These are phyloP conservation scores for Perithous albicinctus DNA, from an alignment of 2,888 invertebrate genomes.

Conservation along the genomic window DNA sequence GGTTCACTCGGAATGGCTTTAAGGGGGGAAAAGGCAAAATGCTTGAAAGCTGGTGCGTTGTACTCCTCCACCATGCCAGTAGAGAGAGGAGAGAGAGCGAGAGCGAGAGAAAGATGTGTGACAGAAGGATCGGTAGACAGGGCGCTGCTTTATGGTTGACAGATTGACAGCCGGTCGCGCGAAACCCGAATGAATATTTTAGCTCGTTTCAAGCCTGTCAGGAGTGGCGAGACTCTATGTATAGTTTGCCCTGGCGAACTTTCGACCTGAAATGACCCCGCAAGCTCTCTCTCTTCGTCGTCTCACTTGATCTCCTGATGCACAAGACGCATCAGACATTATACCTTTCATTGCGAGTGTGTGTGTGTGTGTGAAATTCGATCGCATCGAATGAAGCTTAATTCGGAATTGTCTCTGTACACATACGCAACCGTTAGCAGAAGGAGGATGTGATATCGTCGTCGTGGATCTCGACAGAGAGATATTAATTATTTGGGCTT, in stretches of 20 bases:
- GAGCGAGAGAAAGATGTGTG: no score
- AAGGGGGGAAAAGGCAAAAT: conserved; percentile 6
- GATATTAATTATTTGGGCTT: conserved; percentile 60
- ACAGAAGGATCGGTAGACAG: conserved; percentile 43
- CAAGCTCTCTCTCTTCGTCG: conserved; percentile 30
- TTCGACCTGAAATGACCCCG: conserved; percentile 84
- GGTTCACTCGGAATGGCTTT: conserved; percentile 37
- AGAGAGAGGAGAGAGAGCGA: conserved; percentile 41
- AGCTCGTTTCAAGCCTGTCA: conserved; percentile 83
- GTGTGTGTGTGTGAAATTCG: conserved; percentile 12
- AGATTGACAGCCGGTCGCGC: conserved; percentile 84
- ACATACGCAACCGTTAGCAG: neutral
- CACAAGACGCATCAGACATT: conserved; percentile 58
- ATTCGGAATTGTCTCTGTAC: conserved; percentile 19
- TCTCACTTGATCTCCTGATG: conserved; percentile 35
- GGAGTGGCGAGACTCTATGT: conserved; percentile 76
- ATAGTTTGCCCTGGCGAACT: conserved; percentile 83
- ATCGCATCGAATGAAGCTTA: conserved; percentile 56
- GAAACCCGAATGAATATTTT: conserved; percentile 83
- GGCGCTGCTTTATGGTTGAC: conserved; percentile 77
- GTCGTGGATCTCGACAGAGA: conserved; percentile 48
- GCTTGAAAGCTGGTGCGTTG: conserved; percentile 42
- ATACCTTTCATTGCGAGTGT: conserved; percentile 40
- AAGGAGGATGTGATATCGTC: conserved; percentile 31
- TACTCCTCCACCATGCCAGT: conserved; percentile 25